phyloP scores from a whole-genome alignment of 2,113 vertebrate genomes.

The Anguilla japonica region DNA sequence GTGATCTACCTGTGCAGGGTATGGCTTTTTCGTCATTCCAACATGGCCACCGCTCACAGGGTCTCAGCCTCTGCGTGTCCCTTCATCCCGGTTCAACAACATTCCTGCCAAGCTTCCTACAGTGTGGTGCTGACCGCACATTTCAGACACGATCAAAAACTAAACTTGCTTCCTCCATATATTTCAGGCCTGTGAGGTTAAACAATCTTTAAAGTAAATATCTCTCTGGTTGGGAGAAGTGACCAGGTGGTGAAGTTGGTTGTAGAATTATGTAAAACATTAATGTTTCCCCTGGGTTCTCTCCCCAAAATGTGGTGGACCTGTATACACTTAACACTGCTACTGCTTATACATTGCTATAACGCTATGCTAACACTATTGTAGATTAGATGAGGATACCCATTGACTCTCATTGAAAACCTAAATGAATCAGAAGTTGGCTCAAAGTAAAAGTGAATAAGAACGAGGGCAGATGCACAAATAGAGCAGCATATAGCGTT shows the following conservation, averaged over 20 bases:
- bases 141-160: background rate
- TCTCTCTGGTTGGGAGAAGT: background rate
- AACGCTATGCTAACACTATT: background rate
- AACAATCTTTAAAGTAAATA: background rate
- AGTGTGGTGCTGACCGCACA: background rate
- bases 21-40: background rate
- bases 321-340: background rate
- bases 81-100: background rate
- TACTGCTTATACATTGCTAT: background rate
- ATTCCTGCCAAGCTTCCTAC: background rate
- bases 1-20: background rate
- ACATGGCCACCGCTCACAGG: background rate
- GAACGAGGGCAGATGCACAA: too few relatives aligned
- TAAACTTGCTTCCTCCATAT: slow-evolving; percentile 1
- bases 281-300: background rate
- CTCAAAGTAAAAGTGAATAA: background rate
- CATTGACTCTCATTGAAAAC: background rate
- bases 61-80: background rate
- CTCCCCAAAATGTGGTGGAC: background rate
- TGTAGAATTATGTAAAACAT: background rate
- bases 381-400: background rate
- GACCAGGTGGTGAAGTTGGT: background rate
- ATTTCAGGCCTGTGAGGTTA: background rate
- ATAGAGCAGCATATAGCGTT: too few relatives aligned
- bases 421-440: background rate